Evolutionary conservation across 1,140 invertebrate species (phyloP).

Genomic region (Propsilocerus akamusi): DNA sequence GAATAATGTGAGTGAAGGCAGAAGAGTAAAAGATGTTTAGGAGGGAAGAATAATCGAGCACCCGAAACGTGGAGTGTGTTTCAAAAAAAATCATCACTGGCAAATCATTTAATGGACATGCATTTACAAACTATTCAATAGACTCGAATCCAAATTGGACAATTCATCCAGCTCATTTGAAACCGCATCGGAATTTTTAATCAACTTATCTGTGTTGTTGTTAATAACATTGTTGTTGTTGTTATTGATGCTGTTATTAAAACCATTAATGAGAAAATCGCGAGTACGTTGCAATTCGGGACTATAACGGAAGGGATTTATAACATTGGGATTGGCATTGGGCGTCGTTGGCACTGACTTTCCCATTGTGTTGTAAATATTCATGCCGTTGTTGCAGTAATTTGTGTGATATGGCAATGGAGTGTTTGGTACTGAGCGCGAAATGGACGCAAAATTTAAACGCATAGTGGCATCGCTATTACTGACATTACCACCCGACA

Average conservation of each 20-base stretch:
- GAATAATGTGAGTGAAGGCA: no score
- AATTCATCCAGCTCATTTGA: not conserved
- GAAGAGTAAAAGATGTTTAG: no score
- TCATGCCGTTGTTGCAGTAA: conserved; percentile 13
- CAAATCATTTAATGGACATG: no score
- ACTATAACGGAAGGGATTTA: conserved; percentile 36
- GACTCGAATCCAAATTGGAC: not conserved
- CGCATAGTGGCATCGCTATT: no score
- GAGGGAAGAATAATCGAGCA: no score
- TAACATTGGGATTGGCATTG: conserved; percentile 24
- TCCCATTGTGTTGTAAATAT: conserved; percentile 17
- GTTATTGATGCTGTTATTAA: not conserved
- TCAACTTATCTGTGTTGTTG: no score
- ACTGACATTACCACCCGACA: not conserved
- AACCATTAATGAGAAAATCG: conserved; percentile 36
- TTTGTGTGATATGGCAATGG: conserved; percentile 30
- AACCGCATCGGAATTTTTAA: not conserved
- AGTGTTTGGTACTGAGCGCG: conserved; percentile 40
- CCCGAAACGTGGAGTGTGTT: no score
- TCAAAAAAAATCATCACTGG: no score
- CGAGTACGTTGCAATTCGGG: conserved; percentile 21
- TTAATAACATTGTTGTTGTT: not conserved
- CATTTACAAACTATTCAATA: not conserved
- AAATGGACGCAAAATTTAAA: conserved; percentile 14
- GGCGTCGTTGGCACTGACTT: conserved; percentile 46